Base-by-base conservation (phyloP, 2,797 vertebrate species). In the Vultur gryphus region DNA sequence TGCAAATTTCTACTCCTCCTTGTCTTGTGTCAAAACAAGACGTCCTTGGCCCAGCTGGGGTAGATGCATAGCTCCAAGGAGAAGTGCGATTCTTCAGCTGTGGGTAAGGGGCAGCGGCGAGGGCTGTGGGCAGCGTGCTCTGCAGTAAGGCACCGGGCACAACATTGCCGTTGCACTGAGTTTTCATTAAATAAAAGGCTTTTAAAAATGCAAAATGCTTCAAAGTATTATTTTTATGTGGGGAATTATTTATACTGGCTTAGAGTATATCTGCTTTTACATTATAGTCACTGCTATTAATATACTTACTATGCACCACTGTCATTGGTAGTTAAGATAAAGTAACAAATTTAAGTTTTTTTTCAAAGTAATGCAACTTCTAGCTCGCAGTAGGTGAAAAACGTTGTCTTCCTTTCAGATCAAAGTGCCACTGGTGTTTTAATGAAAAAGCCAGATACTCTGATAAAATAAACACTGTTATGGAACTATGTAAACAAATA, bases 361-460 rank as follows among this genome's bases (percentile, higher is more conserved):
- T 73, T 89, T 55, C 37, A 41, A 87, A 79, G 25, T 43, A 78
- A 21, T 23, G 48, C 79, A 87, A 73, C 73, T 84, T 64, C 49
- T 61, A 46, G 73, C 54, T 62, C 37, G 73, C 43, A 11, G 66
- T 62, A 89, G 55, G 70, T 89, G 89, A 82, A 90, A 92, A 89
- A 92, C 64, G 31, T 16, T 95, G 66, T 80, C 96, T 94, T 92
- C 81, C 44, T 82, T 85, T 72, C 39, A 90, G 92, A 93, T 92
- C 61, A 85, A 90, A 96, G 84, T 10, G 2, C 75, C 70, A 58
- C n/a, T 55, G 73, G 88, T 84, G 84, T 89, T 94, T 43, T 89
- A 87, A 92, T 96, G 89, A 93, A 89, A 89, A 93, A 93, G 43
- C 28, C 71, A 84, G 67, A 72, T 76, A 48, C 75, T 96, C 54